These are phyloP conservation scores for Adelognathus sp. DNA, from an alignment of 2,888 invertebrate genomes.

Conservation along the genomic window DNA sequence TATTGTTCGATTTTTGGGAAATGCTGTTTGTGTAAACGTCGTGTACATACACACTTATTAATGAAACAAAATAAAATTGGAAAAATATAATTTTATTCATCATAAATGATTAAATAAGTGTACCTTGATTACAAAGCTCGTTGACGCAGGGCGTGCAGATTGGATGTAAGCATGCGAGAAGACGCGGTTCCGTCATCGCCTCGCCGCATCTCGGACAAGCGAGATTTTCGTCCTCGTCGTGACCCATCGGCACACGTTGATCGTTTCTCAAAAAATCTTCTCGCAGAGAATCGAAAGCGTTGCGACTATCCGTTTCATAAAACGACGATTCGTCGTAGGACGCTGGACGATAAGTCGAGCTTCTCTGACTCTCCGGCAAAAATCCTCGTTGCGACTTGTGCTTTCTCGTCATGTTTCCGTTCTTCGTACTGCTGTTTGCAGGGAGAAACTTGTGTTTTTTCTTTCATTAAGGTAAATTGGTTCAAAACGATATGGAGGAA, in stretches of 20 bases:
- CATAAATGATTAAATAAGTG: too few species aligned
- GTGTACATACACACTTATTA: too few species aligned
- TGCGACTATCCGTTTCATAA: constrained; percentile 17
- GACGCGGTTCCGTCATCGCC: constrained; percentile 75
- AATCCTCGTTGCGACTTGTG: constrained; percentile 17
- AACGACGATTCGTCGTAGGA: constrained; percentile 53
- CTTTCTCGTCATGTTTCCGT: constrained; percentile 18
- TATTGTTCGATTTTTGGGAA: too few species aligned
- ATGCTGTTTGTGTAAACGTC: too few species aligned
- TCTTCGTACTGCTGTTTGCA: constrained; percentile 28
- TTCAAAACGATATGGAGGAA: too few species aligned
- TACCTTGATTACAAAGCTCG: constrained; percentile 65
- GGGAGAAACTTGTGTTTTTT: constrained; percentile 14
- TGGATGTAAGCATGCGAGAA: constrained; percentile 76
- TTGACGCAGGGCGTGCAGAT: constrained; percentile 74
- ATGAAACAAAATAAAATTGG: too few species aligned
- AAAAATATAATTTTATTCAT: too few species aligned
- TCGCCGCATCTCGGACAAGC: constrained; percentile 74
- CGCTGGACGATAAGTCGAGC: constrained; percentile 53
- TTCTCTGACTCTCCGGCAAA: constrained; percentile 47
- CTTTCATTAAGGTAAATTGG: not conserved
- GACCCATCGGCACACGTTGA: constrained; percentile 1
- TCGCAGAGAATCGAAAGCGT: constrained; percentile 19
- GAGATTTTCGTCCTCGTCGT: constrained; percentile 54
- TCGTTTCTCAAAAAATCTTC: constrained; percentile 26